Evolutionary conservation across 2,888 invertebrate genomes (phyloP), one percentile per base, ranked within the genome.

Genomic region (Hirtodrosophila alboralis): DNA sequence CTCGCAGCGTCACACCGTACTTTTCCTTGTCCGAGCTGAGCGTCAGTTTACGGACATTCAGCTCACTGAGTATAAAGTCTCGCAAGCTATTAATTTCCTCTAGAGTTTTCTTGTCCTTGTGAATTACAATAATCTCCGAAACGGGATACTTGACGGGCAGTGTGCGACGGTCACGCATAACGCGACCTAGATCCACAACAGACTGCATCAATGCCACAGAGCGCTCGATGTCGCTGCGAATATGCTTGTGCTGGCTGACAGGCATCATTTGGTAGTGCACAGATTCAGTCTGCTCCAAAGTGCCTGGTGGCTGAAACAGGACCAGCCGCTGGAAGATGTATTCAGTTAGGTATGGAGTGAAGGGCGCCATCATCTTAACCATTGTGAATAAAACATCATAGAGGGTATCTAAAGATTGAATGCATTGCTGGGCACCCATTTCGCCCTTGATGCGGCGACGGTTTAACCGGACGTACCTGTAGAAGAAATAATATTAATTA

Each of bases 81-180:
- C 97, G 93, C 36, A 99, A 91, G 1, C 94, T 94, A 56, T 93
- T 91, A 0, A 98, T 93, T 80, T 97, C 96, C 2, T 93, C 91
- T 56, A 99, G 92, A 76, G 95, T 95, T 30, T 93, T 92, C 10
- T 92, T 90, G 83, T 97, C 96, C 73, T 96, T 95, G 89, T 98
- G 97, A 73, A 99, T 96, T 4, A 99, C 95, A n/a, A 99, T 95
- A 75, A 99, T 94, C 91, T 98, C 98, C 12, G 96, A 97, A 62
- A 99, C 91, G 0, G 99, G 99, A 91, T 98, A 98, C 92, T 98
- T 99, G 2, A 98, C 93, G 0, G 99, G 98, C 63, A 98, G 93
- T 2, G 97, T 97, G 89, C 96, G 96, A 37, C 98, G 93, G 89
- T 99, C 99, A 60, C 99, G 92, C 60, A 98, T 93, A 6, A 98